These are phyloP conservation scores for Charina bottae DNA, from an alignment of 2,113 vertebrate species.

Conservation along the genomic window DNA sequence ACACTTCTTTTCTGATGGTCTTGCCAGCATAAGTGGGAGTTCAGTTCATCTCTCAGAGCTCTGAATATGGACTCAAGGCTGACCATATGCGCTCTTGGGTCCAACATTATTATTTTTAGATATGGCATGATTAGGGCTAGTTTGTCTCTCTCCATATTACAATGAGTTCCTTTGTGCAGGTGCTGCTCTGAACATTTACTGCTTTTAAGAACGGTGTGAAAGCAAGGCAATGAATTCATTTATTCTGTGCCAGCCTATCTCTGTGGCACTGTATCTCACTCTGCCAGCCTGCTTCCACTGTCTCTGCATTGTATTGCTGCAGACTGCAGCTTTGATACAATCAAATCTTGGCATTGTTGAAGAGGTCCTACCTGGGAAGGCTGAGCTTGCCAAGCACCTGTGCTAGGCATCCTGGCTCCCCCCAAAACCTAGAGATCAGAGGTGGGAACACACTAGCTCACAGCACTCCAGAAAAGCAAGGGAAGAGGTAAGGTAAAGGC, in stretches of 20 bases:
- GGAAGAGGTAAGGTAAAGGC: no score
- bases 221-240: neutral
- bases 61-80: neutral
- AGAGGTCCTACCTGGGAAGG: neutral
- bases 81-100: neutral
- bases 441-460: neutral
- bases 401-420: neutral
- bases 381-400: neutral
- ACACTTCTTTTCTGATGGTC: neutral
- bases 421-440: neutral
- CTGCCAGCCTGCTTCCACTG: neutral
- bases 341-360: neutral
- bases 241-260: neutral
- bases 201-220: neutral
- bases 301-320: neutral
- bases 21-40: neutral
- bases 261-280: neutral
- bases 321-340: neutral
- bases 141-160: neutral
- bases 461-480: neutral
- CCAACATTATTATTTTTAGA: neutral
- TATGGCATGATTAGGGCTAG: neutral
- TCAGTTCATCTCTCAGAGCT: neutral
- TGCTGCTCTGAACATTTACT: neutral
- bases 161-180: neutral